These are phyloP conservation scores for Hoplostethus mediterraneus DNA, from an alignment of 2,797 vertebrate species.

Conservation along the genomic window DNA sequence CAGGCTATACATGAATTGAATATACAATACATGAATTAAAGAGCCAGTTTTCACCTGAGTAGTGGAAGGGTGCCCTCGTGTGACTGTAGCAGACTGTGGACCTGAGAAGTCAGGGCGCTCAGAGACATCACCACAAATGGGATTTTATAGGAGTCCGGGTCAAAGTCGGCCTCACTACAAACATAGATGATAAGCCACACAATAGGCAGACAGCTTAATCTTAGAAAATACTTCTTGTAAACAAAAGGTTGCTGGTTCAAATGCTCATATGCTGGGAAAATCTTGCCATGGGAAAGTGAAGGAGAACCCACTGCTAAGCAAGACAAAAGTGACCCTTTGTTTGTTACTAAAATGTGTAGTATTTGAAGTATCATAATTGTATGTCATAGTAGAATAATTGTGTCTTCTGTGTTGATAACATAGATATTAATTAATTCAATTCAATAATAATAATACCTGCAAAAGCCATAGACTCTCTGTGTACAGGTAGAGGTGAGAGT, in stretches of 20 bases:
- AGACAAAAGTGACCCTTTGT: too few relatives aligned
- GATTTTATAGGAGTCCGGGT: conserved; percentile 94
- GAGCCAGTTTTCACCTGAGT: conserved; percentile 86
- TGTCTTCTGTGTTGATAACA: too few relatives aligned
- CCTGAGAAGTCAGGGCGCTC: conserved; percentile 92
- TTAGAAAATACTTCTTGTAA: not conserved
- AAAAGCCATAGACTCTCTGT: too few relatives aligned
- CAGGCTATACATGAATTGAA: not conserved
- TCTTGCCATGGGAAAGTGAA: too few relatives aligned
- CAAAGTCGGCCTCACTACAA: conserved; percentile 94
- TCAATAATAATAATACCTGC: too few relatives aligned
- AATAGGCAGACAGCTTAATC: not conserved
- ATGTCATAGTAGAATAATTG: too few relatives aligned
- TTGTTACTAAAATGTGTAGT: too few relatives aligned
- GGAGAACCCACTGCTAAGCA: too few relatives aligned
- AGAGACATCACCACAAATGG: conserved; percentile 93
- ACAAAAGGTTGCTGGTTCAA: not conserved
- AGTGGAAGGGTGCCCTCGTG: conserved; percentile 96
- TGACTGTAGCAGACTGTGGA: conserved; percentile 94
- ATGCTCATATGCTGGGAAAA: too few relatives aligned
- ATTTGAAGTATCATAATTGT: too few relatives aligned
- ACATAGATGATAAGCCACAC: not conserved
- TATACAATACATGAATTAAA: not conserved
- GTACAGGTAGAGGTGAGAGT: too few relatives aligned
- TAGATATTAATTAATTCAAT: too few relatives aligned